Base-by-base conservation (phyloP, 2,797 vertebrate species). In the Rhinogobio ventralis region DNA sequence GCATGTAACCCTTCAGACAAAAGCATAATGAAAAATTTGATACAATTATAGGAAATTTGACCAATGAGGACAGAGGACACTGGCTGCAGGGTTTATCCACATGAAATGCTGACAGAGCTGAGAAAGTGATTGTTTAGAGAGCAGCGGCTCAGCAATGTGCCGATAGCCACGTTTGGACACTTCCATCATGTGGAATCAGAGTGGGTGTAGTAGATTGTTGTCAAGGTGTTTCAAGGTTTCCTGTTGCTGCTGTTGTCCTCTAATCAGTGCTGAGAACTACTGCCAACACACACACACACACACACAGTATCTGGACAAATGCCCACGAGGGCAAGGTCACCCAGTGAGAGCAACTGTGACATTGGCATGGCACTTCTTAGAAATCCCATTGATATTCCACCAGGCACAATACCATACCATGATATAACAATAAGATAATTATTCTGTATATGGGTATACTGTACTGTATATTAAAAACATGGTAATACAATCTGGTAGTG, bases 201-300 rank as follows among this genome's bases (percentile, higher is more conserved):
- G 23, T 7, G 51, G 66, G 66, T 51, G 68, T 71, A 85, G 68
- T 64, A 85, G 79, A 87, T 39, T 87, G 88, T 74, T 74, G 64
- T 86, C 73, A 73, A 57, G 71, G 51, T 79, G 72, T 89, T 90
- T 90, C 79, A 68, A 77, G 51, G 64, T 84, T 83, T 71, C 66
- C 71, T 55, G 80, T 79, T 84, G 85, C 89, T 92, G 87, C 91
- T 90, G 90, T 92, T 93, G 89, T 90, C 89, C 90, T 91, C 87
- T 86, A 89, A 75, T 62, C 86, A 46, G 82, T 85, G 83, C 90
- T 91, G 89, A 90, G 90, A 94, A 91, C 90, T 86, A 78, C 79
- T 92, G 92, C 92, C 93, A 95, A 85, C 85, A 91, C 80, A 88
- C 86, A 81, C 82, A 84, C 55, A 79, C 87, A 73, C 77, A 60